Evolutionary conservation across 2,888 invertebrate species (phyloP), one percentile per base, ranked within the genome.

Genomic region (Polia nebulosa): DNA sequence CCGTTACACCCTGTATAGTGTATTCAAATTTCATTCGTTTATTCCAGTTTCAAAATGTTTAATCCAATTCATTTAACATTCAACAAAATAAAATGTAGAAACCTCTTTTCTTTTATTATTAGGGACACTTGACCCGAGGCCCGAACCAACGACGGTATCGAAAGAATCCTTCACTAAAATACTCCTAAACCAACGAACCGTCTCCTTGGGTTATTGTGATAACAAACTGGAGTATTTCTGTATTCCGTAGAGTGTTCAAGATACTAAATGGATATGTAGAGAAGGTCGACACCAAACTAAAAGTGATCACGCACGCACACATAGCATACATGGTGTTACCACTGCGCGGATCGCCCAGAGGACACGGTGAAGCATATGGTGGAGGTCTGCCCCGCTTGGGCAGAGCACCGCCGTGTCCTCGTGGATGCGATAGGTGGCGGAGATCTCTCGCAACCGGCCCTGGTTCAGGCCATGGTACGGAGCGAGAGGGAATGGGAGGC

Each of bases 121-220:
- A 36, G 17, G 58, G 52, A 20, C 20, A 32, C 36, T 70, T 76
- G 71, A 71, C 47, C 25, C 25, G 20, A 36, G 9, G 20, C 20
- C 15, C 15, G 22, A 63, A 51, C 5, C 58, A 59, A 44, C 59
- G 72, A 75, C 57, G 49, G 27, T 56, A 60, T 55, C 77, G 25
- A 49, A 58, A 55, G 44, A 52, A 61, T 72, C 66, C 49, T 61
- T 72, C 45, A 59, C 34, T 44, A 36, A 36, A 71, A 64, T 47
- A 76, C 52, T 64, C 15, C 49, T 25, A 36, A 66, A 17, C 58
- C 66, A 76, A 67, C 78, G 72, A 76, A 67, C 67, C 78, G 20
- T 59, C 27, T 55, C 64, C n/a, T 41, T 15, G n/a, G 53, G 44
- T 45, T 65, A 58, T 60, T 65, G 39, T 53, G 49, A 49, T 29